Conservation (phyloP, 2,113 vertebrate genomes). For the Oreochromis aureus region DNA sequence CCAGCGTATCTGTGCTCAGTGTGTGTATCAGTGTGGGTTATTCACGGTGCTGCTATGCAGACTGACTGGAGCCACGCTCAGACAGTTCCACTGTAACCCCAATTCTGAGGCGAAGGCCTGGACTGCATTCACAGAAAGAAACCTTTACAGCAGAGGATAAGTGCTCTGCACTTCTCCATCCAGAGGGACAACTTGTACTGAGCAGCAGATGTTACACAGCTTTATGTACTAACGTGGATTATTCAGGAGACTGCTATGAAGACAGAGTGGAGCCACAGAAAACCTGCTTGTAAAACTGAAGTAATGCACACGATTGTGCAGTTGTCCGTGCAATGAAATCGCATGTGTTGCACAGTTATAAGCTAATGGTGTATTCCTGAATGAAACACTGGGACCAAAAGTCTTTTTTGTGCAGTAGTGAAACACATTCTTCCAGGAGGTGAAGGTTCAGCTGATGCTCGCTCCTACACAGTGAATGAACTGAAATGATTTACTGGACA, state of each 20-base stretch:
- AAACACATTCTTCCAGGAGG: background rate
- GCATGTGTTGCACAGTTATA: background rate
- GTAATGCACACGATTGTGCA: background rate
- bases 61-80: slow-evolving; percentile 61
- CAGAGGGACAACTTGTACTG: background rate
- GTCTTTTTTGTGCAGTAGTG: background rate
- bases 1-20: background rate
- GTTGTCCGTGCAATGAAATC: background rate
- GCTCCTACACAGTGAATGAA: background rate
- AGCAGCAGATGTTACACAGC: slow-evolving; percentile 46
- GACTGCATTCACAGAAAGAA: background rate
- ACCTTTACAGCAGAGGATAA: background rate
- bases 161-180: background rate
- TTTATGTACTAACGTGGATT: slow-evolving; percentile 35
- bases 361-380: background rate
- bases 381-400: background rate
- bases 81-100: slow-evolving; percentile 31
- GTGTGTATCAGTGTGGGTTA: slow-evolving; percentile 50
- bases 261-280: slow-evolving; percentile 56
- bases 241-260: slow-evolving; percentile 51
- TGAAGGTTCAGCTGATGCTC: background rate
- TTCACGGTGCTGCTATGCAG: slow-evolving; percentile 66
- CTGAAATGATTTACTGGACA: background rate
- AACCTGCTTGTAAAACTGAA: slow-evolving; percentile 23
- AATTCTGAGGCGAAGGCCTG: slow-evolving; percentile 1